Conservation (phyloP, 1,140 invertebrate genomes). For the Bombus confusus region DNA sequence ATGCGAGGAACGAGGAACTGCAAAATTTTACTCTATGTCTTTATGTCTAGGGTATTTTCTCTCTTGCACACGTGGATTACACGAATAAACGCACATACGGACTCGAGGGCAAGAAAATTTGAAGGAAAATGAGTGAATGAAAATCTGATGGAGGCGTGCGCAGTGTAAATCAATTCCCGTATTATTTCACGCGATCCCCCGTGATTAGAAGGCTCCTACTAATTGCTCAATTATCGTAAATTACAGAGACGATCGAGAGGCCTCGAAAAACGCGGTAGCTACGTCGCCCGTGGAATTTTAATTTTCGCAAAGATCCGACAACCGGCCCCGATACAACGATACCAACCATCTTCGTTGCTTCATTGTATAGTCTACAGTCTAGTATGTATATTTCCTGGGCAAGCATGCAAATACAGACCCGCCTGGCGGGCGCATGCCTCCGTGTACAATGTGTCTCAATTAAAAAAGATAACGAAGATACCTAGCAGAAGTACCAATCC, state of each 20-base stretch:
- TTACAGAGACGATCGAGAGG: conserved; percentile 15
- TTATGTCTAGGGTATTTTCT: not conserved
- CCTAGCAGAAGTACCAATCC: conserved; percentile 52
- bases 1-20: not conserved
- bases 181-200: conserved; percentile 12
- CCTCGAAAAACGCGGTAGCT: not conserved
- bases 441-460: conserved; percentile 51
- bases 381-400: not conserved
- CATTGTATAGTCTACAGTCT: too few species aligned
- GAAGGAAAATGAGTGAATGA: not conserved
- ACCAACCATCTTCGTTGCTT: not conserved
- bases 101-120: not conserved
- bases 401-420: not conserved
- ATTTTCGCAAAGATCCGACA: conserved; percentile 12
- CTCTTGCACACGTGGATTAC: not conserved
- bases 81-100: not conserved
- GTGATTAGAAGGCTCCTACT: conserved; percentile 24
- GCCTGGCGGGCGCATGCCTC: not conserved
- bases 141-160: not conserved
- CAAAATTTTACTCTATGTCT: conserved; percentile 5
- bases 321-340: not conserved
- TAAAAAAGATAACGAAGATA: conserved; percentile 56
- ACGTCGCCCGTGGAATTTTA: not conserved
- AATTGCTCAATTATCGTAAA: conserved; percentile 48
- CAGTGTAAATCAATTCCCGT: conserved; percentile 28